A percentile compares a stretch with the other conserved stretches of the same genome.
These are phyloP conservation scores for Vespertilio murinus DNA, from an alignment of 2,797 vertebrate genomes.

Conservation along the genomic window DNA sequence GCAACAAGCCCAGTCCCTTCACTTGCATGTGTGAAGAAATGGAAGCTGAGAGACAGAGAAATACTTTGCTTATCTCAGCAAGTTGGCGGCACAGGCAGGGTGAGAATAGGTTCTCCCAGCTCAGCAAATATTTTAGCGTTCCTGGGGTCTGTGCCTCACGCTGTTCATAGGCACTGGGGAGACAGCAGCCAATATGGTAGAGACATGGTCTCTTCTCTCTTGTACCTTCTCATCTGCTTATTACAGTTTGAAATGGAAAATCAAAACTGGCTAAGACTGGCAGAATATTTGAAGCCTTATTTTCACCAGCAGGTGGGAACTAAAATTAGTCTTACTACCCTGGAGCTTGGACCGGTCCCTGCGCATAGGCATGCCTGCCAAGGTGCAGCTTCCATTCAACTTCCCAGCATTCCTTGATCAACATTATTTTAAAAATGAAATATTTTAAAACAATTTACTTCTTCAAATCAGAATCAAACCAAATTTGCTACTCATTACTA, in stretches of 20 bases:
- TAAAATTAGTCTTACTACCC: conserved; percentile 63
- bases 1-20: neutral
- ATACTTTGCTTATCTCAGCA: neutral
- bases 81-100: neutral
- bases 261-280: conserved; percentile 23
- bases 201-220: neutral
- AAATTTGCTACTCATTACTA: neutral
- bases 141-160: neutral
- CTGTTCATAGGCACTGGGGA: neutral
- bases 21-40: neutral
- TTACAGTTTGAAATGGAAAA: conserved; percentile 41
- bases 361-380: neutral
- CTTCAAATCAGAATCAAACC: conserved; percentile 1
- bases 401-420: neutral
- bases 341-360: neutral
- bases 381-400: neutral
- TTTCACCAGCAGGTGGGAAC: conserved; percentile 60
- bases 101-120: neutral
- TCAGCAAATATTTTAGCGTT: neutral
- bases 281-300: conserved; percentile 30
- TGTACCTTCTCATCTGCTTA: neutral
- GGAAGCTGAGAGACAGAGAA: neutral
- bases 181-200: neutral
- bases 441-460: neutral
- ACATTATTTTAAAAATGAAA: neutral